Base-by-base conservation (phyloP, 2,888 invertebrate genomes). In the Cryptus armator region DNA sequence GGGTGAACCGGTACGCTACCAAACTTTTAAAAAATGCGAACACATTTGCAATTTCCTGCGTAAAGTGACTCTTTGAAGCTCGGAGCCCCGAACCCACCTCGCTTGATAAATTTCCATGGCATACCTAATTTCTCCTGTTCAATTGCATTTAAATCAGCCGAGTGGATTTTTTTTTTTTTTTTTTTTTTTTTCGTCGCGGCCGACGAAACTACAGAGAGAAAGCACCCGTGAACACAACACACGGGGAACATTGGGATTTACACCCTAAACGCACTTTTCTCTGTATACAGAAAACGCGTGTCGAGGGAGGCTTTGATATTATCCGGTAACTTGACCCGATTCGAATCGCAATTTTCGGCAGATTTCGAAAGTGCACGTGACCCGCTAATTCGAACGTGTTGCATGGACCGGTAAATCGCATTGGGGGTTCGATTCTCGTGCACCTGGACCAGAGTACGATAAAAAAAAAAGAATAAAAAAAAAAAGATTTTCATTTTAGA, bases 1-100 rank as follows among this genome's bases (percentile, higher is more conserved):
- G 76, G 46, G 59, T 29, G 51, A 46, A 70, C 19, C 32, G 59
- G 67, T 68, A 83, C 81, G 78, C 66, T 86, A 74, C 56, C 56
- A 87, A 87, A 86, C 81, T 86, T 87, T 78, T 74, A 68, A 86
- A 86, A 87, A 86, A 83, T 84, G 80, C 77, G 75, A 81, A 82
- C 80, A 75, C 81, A 87, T 87, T 87, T 86, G 86, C 86, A 87
- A 87, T 86, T 87, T 86, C 79, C 86, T 74, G 75, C 67, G 81
- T 81, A 86, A 86, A 86, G 84, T 87, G 86, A 86, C 84, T 87
- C 87, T 87, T 87, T 87, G 87, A 87, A 87, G 86, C 84, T 67
- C 44, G 29, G 59, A 77, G 75, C 66, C 37, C 56, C 56, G 77
- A 85, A 76, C 75, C 14, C 59, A 24, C 72, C 78, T 75, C 72